Evolutionary conservation across 1,140 invertebrate species (phyloP).

Genomic region (Kradibia gibbosae): DNA sequence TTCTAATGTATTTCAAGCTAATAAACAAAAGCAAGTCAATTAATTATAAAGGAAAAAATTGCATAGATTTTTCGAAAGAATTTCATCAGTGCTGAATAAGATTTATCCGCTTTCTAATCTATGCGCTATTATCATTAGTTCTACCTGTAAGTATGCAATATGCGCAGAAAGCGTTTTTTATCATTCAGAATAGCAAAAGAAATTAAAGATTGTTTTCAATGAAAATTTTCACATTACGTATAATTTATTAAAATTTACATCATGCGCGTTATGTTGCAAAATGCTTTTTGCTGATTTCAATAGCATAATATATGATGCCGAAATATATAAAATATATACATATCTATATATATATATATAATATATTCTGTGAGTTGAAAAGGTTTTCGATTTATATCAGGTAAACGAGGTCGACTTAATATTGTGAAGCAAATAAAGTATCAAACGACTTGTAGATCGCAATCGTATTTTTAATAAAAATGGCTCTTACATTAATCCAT

Average conservation of each 20-base stretch:
- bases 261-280: neutral
- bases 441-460: constrained; percentile 23
- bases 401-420: constrained; percentile 32
- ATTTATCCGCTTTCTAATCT: constrained; percentile 46
- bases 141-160: constrained; percentile 14
- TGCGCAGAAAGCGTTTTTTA: constrained; percentile 26
- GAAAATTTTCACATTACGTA: neutral
- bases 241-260: neutral
- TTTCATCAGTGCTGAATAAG: constrained; percentile 37
- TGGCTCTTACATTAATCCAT: no score
- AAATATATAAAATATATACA: constrained; percentile 24
- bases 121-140: constrained; percentile 40
- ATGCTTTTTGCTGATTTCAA: neutral
- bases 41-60: constrained; percentile 34
- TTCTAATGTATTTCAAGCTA: constrained; percentile 7
- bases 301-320: no score
- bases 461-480: neutral
- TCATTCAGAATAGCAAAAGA: neutral
- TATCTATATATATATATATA: neutral
- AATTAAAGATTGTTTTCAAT: neutral
- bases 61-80: constrained; percentile 37
- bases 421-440: constrained; percentile 16
- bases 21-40: neutral
- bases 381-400: neutral
- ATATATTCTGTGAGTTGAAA: neutral